Conservation (phyloP, 2,888 invertebrate genomes). For the Barypeithes pellucidus region DNA sequence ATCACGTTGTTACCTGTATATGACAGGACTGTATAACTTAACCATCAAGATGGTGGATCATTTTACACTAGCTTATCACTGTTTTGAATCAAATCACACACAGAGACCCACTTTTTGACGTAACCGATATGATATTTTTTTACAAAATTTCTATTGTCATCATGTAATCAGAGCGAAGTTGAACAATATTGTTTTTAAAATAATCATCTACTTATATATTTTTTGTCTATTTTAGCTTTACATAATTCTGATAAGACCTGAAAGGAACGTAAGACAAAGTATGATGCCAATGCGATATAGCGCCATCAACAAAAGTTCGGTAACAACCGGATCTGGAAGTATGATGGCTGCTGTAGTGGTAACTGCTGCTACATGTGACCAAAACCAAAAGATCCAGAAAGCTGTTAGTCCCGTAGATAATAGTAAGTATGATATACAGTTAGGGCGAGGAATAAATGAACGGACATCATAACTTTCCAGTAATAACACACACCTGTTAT, state of each 20-base stretch:
- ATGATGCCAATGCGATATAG: slow-evolving; percentile 84
- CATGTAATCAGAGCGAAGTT: too few relatives aligned
- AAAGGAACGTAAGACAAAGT: slow-evolving; percentile 90
- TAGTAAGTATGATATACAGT: slow-evolving; percentile 51
- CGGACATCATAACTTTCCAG: too few relatives aligned
- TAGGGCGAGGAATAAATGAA: too few relatives aligned
- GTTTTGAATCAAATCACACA: too few relatives aligned
- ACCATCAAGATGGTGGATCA: too few relatives aligned
- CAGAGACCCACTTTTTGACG: too few relatives aligned
- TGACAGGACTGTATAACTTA: too few relatives aligned
- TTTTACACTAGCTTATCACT: too few relatives aligned
- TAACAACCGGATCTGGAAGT: slow-evolving; percentile 76
- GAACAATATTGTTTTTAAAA: neutral
- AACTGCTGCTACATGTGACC: slow-evolving; percentile 79
- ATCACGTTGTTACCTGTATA: too few relatives aligned
- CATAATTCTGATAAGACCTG: slow-evolving; percentile 91
- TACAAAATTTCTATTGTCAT: too few relatives aligned
- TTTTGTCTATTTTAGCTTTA: slow-evolving; percentile 77
- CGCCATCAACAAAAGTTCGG: slow-evolving; percentile 77
- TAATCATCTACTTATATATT: neutral
- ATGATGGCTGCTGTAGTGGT: slow-evolving; percentile 81
- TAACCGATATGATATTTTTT: too few relatives aligned
- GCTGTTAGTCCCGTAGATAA: slow-evolving; percentile 73
- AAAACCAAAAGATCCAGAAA: slow-evolving; percentile 78
- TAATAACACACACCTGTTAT: too few relatives aligned